Percentiles rank a stretch among this genome's conserved stretches.
These are phyloP conservation scores for Sterrhoptilus dennistouni DNA, from an alignment of 2,113 vertebrate genomes.

Conservation along the genomic window DNA sequence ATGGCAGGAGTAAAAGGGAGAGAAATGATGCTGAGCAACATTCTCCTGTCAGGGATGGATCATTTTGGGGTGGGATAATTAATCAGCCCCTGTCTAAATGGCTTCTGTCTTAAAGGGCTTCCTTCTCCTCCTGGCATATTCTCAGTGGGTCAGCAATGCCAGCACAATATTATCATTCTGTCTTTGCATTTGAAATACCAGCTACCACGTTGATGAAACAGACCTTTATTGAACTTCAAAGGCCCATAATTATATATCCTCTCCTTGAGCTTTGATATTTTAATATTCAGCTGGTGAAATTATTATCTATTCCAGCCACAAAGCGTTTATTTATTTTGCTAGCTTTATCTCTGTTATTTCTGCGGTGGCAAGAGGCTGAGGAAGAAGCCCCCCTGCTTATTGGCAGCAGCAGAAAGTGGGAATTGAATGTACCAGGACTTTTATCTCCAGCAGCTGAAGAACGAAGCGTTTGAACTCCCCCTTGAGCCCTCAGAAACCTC, in stretches of 20 bases:
- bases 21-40: background rate
- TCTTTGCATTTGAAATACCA: slow-evolving; percentile 65
- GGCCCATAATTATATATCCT: slow-evolving; percentile 60
- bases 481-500: slow-evolving; percentile 13
- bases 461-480: slow-evolving; percentile 52
- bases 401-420: slow-evolving; percentile 69
- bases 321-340: slow-evolving; percentile 74
- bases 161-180: slow-evolving; percentile 62
- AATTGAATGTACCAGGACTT: slow-evolving; percentile 65
- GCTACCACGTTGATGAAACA: slow-evolving; percentile 54
- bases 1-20: background rate
- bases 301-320: slow-evolving; percentile 76
- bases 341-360: slow-evolving; percentile 74
- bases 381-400: slow-evolving; percentile 63
- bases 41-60: background rate
- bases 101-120: slow-evolving; percentile 53
- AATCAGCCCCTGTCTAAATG: slow-evolving; percentile 12
- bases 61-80: background rate
- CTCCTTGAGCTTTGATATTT: slow-evolving; percentile 79
- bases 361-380: slow-evolving; percentile 56
- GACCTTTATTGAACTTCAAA: slow-evolving; percentile 77
- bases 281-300: slow-evolving; percentile 73
- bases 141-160: slow-evolving; percentile 64
- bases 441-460: slow-evolving; percentile 69
- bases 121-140: slow-evolving; percentile 49